Percentiles rank a stretch among this genome's conserved stretches.
These are phyloP conservation scores for Aspidiotus rigidus DNA, from an alignment of 2,888 invertebrate species.

Conservation along the genomic window DNA sequence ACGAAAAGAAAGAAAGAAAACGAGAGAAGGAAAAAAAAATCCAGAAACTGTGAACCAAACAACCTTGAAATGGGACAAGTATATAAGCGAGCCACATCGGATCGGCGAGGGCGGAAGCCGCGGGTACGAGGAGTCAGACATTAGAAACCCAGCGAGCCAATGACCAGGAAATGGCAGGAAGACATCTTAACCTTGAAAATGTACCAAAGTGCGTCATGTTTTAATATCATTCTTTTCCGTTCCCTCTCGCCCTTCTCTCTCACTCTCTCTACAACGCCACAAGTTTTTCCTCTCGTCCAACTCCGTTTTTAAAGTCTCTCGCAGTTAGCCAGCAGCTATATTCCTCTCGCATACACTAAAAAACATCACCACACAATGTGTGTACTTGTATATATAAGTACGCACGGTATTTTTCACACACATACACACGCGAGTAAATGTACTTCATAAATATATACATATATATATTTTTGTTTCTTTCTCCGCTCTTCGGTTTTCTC, in stretches of 20 bases:
- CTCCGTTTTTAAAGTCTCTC: too few species aligned
- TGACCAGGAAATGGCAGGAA: slow-evolving; percentile 35
- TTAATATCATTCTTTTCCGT: slow-evolving; percentile 31
- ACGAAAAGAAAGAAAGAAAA: slow-evolving; percentile 32
- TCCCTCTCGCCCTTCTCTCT: slow-evolving; percentile 31
- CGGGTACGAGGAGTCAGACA: slow-evolving; percentile 29
- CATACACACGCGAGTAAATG: too few species aligned
- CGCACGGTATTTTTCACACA: too few species aligned
- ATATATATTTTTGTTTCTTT: too few species aligned
- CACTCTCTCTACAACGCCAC: slow-evolving; percentile 21
- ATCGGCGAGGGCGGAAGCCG: slow-evolving; percentile 4
- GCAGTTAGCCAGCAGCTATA: too few species aligned
- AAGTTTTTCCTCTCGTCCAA: slow-evolving; percentile 11
- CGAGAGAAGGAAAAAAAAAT: slow-evolving; percentile 28
- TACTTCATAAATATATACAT: too few species aligned
- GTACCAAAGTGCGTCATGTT: slow-evolving; percentile 36
- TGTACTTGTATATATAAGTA: too few species aligned
- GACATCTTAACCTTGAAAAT: slow-evolving; percentile 35
- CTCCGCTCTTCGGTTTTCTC: too few species aligned
- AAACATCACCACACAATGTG: too few species aligned
- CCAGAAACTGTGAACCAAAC: slow-evolving; percentile 33
- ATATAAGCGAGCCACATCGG: slow-evolving; percentile 4
- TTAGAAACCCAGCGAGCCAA: slow-evolving; percentile 35
- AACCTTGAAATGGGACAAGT: slow-evolving; percentile 34
- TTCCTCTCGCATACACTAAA: too few species aligned